phyloP scores from a whole-genome alignment of 1,140 invertebrate species.

The Drosophila nebulosa region DNA sequence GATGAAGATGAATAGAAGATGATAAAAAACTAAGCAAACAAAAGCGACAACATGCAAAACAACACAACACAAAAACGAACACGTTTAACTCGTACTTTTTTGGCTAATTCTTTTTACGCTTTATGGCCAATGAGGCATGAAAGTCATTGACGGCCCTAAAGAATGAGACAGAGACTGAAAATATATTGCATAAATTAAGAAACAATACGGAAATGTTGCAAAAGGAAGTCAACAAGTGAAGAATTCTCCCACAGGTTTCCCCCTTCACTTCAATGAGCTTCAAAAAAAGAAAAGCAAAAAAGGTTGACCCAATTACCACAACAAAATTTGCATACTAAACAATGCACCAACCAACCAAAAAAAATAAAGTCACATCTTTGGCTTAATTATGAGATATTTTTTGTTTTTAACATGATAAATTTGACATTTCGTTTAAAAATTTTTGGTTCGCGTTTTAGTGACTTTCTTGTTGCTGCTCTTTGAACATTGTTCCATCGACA shows the following conservation, averaged over 20 bases:
- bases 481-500: background rate
- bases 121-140: conserved; percentile 67
- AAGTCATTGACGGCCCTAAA: conserved; percentile 54
- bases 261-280: conserved; percentile 55
- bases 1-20: conserved; percentile 56
- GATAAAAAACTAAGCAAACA: conserved; percentile 38
- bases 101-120: conserved; percentile 6
- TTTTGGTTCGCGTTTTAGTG: background rate
- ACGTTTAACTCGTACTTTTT: background rate
- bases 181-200: conserved; percentile 19
- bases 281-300: background rate
- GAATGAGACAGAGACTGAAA: conserved; percentile 5
- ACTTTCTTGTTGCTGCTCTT: background rate
- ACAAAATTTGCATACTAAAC: conserved; percentile 60
- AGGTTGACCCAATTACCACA: conserved; percentile 57
- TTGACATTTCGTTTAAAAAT: background rate
- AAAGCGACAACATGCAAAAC: conserved; percentile 12
- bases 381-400: background rate
- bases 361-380: conserved; percentile 33
- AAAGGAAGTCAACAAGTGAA: conserved; percentile 6
- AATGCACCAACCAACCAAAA: too few relatives aligned
- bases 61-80: conserved; percentile 24
- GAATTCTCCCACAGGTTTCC: conserved; percentile 43
- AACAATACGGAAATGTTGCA: conserved; percentile 31
- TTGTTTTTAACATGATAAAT: conserved; percentile 8